A percentile compares a stretch with the other conserved stretches of the same genome.
Evolutionary conservation across 1,140 invertebrate genomes (phyloP).

Genomic region (Tetraneura akinire): DNA sequence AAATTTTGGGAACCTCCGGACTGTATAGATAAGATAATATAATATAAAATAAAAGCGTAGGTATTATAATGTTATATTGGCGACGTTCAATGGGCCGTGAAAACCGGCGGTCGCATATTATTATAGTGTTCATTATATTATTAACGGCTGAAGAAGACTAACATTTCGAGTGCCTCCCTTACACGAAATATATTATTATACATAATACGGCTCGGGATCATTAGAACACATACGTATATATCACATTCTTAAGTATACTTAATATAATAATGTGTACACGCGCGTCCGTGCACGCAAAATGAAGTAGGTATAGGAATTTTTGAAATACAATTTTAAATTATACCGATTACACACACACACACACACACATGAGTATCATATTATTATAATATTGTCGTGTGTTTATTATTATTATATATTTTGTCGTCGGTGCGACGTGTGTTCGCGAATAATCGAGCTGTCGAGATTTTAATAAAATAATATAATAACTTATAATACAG

Average conservation of each 20-base stretch:
- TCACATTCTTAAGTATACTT: too few relatives aligned
- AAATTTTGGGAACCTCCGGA: too few relatives aligned
- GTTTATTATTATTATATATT: not conserved
- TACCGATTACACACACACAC: too few relatives aligned
- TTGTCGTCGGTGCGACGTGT: conserved; percentile 30
- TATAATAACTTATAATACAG: too few relatives aligned
- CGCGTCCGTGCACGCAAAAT: too few relatives aligned
- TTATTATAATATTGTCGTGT: not conserved
- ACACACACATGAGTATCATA: not conserved
- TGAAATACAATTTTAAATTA: conserved; percentile 22
- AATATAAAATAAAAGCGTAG: not conserved
- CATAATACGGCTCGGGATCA: too few relatives aligned
- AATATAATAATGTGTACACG: too few relatives aligned
- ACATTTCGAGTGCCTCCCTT: too few relatives aligned
- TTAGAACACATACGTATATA: too few relatives aligned
- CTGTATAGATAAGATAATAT: not conserved
- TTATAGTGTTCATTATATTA: conserved; percentile 31
- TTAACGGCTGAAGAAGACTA: not conserved
- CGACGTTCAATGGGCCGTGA: conserved; percentile 31
- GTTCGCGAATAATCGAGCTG: conserved; percentile 30
- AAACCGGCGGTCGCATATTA: not conserved
- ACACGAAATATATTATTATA: too few relatives aligned
- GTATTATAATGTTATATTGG: too few relatives aligned
- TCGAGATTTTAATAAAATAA: not conserved
- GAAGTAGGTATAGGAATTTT: not conserved